Evolutionary conservation across 2,797 vertebrate genomes (phyloP).

Genomic region (Margarornis squamiger): DNA sequence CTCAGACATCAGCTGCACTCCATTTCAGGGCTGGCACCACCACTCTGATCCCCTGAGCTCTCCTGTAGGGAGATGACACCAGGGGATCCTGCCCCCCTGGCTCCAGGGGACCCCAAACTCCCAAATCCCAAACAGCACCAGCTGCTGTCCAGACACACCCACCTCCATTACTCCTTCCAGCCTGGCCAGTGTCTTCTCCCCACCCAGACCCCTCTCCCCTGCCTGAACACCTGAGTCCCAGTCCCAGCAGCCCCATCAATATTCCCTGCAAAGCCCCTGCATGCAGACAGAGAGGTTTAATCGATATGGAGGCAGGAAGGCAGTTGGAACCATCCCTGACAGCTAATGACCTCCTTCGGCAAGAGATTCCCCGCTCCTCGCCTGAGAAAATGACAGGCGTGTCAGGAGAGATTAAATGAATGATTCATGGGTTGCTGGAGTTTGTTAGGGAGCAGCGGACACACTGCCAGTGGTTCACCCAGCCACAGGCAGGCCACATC

Average conservation of each 20-base stretch:
- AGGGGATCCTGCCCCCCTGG: not conserved
- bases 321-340: constrained; percentile 72
- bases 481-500: not conserved
- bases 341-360: constrained; percentile 76
- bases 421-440: constrained; percentile 74
- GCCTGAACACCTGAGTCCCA: not conserved
- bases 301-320: constrained; percentile 72
- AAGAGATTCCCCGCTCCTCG: constrained; percentile 69
- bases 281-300: constrained; percentile 52
- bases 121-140: not conserved
- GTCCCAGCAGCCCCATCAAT: constrained; percentile 53
- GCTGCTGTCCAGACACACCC: not conserved
- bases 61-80: not conserved
- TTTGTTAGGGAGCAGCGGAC: constrained; percentile 46
- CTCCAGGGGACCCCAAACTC: not conserved
- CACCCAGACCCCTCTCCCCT: not conserved
- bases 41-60: not conserved
- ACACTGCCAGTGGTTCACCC: not conserved
- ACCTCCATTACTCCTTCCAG: not conserved
- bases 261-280: constrained; percentile 50
- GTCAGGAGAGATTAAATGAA: constrained; percentile 77
- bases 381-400: constrained; percentile 73
- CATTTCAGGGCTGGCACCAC: not conserved
- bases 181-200: not conserved
- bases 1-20: fast-evolving